phyloP scores from a whole-genome alignment of 2,797 vertebrate genomes.

The Sardinella longiceps region DNA sequence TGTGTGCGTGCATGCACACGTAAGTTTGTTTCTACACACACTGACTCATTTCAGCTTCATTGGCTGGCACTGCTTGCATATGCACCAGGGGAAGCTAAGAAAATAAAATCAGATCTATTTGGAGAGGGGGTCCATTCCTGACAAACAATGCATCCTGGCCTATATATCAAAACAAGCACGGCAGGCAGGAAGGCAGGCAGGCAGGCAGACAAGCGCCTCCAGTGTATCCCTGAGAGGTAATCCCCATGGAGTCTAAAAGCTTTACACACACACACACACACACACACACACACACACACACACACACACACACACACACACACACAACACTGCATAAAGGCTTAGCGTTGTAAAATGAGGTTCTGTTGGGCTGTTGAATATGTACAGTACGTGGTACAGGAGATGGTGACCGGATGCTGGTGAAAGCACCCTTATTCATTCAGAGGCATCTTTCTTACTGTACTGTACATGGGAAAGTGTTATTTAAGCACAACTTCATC shows the following conservation, averaged over 20 bases:
- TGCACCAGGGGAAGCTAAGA: background rate
- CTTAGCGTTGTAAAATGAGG: background rate
- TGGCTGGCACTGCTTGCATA: background rate
- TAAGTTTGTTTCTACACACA: background rate
- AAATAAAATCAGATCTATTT: background rate
- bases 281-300: too few relatives aligned
- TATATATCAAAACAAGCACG: conserved; percentile 10
- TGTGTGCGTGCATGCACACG: too few relatives aligned
- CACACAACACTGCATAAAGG: background rate
- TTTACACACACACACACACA: background rate
- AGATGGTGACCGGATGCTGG: background rate
- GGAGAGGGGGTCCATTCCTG: background rate
- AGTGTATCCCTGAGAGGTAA: background rate
- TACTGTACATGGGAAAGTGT: background rate
- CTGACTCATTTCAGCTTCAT: background rate
- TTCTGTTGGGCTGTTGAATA: background rate
- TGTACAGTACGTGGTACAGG: background rate
- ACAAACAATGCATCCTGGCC: background rate
- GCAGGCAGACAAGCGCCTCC: background rate
- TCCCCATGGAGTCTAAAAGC: background rate
- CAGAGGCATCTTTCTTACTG: conserved; percentile 37
- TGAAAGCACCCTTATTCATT: conserved; percentile 48
- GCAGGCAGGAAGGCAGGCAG: conserved; percentile 7
- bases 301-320: too few relatives aligned
- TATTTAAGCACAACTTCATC: conserved; percentile 37